phyloP scores from a whole-genome alignment of 2,113 vertebrate species.

The Eira barbara region DNA sequence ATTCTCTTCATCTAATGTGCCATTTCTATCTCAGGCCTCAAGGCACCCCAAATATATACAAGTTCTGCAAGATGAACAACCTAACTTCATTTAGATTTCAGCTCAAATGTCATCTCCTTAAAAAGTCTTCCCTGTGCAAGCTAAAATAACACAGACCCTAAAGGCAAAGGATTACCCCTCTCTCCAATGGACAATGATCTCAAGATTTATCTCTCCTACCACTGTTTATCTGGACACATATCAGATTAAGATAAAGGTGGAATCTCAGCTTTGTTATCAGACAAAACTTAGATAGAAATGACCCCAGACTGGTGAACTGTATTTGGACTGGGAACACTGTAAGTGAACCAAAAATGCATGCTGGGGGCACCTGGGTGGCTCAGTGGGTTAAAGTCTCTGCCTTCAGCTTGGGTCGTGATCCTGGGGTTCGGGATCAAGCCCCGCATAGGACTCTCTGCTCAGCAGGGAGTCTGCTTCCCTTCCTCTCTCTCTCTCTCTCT shows the following conservation, averaged over 20 bases:
- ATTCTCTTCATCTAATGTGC: background rate
- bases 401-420: no score
- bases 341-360: background rate
- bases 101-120: slow-evolving; percentile 16
- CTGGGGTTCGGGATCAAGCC: no score
- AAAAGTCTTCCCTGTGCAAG: slow-evolving; percentile 15
- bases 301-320: background rate
- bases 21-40: background rate
- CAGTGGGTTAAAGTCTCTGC: no score
- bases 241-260: background rate
- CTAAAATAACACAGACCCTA: background rate
- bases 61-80: background rate
- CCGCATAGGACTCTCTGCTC: no score
- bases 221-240: background rate
- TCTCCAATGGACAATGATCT: background rate
- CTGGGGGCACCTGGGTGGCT: no score
- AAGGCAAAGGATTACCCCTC: background rate
- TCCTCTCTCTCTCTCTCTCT: no score
- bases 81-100: background rate
- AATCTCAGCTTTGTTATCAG: background rate
- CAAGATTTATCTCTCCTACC: slow-evolving; percentile 12
- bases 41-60: background rate
- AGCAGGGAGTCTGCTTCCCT: no score
- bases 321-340: background rate
- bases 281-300: slow-evolving; percentile 8